Evolutionary conservation across 2,797 vertebrate species (phyloP).

Genomic region (Capromys pilorides): DNA sequence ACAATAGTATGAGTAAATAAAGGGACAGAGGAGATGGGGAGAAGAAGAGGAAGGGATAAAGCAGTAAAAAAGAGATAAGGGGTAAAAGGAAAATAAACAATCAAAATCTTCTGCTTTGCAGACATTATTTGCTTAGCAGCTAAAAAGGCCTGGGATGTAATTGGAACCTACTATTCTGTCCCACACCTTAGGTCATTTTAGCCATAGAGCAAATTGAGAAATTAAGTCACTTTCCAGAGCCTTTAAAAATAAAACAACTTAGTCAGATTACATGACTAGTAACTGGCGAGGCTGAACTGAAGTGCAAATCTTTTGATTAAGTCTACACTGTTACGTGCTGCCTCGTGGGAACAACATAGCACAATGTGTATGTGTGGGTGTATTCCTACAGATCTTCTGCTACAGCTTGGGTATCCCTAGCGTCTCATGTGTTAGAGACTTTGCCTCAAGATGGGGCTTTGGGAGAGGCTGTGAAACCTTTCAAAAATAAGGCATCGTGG

Average conservation of each 20-base stretch:
- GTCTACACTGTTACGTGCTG: neutral
- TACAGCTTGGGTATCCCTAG: neutral
- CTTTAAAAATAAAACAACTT: conserved; percentile 37
- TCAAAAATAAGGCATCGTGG: neutral
- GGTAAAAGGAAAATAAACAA: conserved; percentile 16
- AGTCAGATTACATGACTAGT: neutral
- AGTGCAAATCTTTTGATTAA: conserved; percentile 29
- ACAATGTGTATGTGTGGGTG: neutral
- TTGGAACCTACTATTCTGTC: neutral
- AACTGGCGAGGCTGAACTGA: neutral
- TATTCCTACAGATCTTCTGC: neutral
- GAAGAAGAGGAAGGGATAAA: conserved; percentile 6
- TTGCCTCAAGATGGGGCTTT: neutral
- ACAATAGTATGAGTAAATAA: conserved; percentile 49
- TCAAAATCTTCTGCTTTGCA: conserved; percentile 20
- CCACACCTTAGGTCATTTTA: neutral
- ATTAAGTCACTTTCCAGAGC: neutral
- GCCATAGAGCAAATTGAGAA: conserved; percentile 7
- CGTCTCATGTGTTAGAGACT: neutral
- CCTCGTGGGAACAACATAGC: neutral
- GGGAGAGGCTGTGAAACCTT: neutral
- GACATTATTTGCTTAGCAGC: neutral
- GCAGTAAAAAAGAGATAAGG: conserved; percentile 47
- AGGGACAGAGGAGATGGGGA: neutral
- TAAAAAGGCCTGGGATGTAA: neutral